phyloP scores from a whole-genome alignment of 2,888 invertebrate genomes.

The Aspidiotus destructor region DNA sequence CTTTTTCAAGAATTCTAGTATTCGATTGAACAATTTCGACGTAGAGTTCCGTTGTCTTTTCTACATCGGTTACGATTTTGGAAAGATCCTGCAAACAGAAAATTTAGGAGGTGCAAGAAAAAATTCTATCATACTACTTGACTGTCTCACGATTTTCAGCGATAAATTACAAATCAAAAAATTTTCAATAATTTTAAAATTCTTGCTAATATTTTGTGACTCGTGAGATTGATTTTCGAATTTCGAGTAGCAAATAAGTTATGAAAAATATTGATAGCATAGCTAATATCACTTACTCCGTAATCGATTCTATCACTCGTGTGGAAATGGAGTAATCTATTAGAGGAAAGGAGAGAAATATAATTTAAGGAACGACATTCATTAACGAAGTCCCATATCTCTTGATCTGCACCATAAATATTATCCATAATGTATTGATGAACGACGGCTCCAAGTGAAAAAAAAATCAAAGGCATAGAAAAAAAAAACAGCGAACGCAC shows the following conservation, averaged over 20 bases:
- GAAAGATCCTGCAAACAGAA: slow-evolving; percentile 11
- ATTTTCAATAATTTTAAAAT: no score
- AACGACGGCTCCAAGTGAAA: neutral
- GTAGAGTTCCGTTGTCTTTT: slow-evolving; percentile 9
- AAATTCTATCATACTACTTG: no score
- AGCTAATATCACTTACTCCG: slow-evolving; percentile 9
- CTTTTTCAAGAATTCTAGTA: neutral
- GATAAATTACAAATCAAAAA: no score
- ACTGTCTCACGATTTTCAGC: no score
- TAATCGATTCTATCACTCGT: slow-evolving; percentile 12
- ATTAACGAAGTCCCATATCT: slow-evolving; percentile 22
- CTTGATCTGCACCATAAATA: neutral
- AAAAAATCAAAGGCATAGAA: neutral
- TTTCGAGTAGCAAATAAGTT: no score
- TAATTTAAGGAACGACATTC: slow-evolving; percentile 19
- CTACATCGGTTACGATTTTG: slow-evolving; percentile 10
- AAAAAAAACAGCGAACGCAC: neutral
- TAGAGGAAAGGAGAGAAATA: slow-evolving; percentile 10
- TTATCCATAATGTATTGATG: slow-evolving; percentile 8
- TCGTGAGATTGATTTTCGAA: no score
- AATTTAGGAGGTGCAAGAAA: neutral
- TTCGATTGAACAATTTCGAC: slow-evolving; percentile 5
- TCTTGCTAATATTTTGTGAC: no score
- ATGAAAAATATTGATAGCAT: no score
- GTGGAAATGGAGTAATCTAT: slow-evolving; percentile 13